phyloP scores from a whole-genome alignment of 2,888 invertebrate species.

The Nematopogon swammerdamellus region DNA sequence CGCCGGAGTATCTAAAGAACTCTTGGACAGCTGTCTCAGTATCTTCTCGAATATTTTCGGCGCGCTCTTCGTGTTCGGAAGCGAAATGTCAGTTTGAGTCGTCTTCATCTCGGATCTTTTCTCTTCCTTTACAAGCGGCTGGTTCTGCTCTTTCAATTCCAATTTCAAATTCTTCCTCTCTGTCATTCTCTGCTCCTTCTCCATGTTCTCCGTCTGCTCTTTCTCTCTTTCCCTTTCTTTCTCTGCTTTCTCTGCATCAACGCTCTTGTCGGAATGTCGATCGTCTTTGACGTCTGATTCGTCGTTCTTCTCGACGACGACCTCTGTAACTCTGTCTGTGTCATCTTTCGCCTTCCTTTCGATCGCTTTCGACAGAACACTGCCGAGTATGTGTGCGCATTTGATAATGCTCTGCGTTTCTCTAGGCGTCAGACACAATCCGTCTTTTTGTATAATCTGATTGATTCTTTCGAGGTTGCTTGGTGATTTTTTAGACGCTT shows the following conservation, averaged over 20 bases:
- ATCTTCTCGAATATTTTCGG: conserved; percentile 48
- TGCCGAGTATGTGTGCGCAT: conserved; percentile 40
- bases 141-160: conserved; percentile 31
- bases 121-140: conserved; percentile 26
- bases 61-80: conserved; percentile 46
- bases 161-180: conserved; percentile 33
- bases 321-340: neutral
- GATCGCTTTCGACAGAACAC: conserved; percentile 33
- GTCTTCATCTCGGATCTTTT: conserved; percentile 33
- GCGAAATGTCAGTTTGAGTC: conserved; percentile 45
- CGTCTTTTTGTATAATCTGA: conserved; percentile 23
- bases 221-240: conserved; percentile 9
- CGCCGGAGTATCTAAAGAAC: conserved; percentile 26
- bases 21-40: conserved; percentile 35
- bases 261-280: neutral
- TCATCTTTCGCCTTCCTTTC: conserved; percentile 26
- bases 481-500: neutral
- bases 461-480: neutral
- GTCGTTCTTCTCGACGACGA: neutral
- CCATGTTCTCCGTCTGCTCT: conserved; percentile 14
- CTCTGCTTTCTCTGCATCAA: neutral
- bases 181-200: conserved; percentile 15
- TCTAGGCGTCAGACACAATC: conserved; percentile 31
- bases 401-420: conserved; percentile 43
- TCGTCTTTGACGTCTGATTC: too few species aligned